Evolutionary conservation across 35 echinoderm and acorn worm species (phyloP), one percentile per base, ranked within the genome.

Genomic region (Apostichopus parvimensis): DNA sequence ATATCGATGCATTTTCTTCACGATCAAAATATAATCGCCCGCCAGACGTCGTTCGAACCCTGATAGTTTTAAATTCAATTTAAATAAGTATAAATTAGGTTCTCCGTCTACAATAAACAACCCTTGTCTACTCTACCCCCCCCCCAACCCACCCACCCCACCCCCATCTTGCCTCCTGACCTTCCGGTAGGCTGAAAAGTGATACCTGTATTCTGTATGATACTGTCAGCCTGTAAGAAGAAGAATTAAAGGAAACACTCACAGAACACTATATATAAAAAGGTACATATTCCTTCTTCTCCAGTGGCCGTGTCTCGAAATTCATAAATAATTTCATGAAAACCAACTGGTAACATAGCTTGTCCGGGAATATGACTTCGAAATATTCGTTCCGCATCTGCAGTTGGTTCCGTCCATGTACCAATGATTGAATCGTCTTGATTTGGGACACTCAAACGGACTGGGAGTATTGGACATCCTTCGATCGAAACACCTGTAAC

Each of bases 281-380:
- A 84, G 17, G 23, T 15, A 18, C 81, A 84, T 8, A 6, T 84
- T 20, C 5, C 23, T 58, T 84, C 81, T 24, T 84, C 80, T n/a
- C 8, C 14, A 0, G 81, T 84, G 8, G 2, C 54, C 0, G 5
- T 84, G 81, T 84, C 6, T 17, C 17, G 17, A 14, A 84, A 84
- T 53, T 17, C 58, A 58, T 84, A 84, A 22, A 18, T 59, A 8
- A 84, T 59, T 1, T 84, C 81, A 59, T 56, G 17, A 15, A 60
- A 84, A 54, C 81, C 54, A 8, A 84, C 18, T 58, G 81, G 54
- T 58, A 84, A 84, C 18, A 58, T 58, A 8, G 81, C 81, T 60
- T 20, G 6, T 58, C 81, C 81, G 12, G 81, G 81, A 84, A 84
- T 58, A 59, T 84, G 15, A 58, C 81, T 84, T 84, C 15, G 55